Conservation (phyloP, 2,113 vertebrate species). For the Scolopax mira region DNA sequence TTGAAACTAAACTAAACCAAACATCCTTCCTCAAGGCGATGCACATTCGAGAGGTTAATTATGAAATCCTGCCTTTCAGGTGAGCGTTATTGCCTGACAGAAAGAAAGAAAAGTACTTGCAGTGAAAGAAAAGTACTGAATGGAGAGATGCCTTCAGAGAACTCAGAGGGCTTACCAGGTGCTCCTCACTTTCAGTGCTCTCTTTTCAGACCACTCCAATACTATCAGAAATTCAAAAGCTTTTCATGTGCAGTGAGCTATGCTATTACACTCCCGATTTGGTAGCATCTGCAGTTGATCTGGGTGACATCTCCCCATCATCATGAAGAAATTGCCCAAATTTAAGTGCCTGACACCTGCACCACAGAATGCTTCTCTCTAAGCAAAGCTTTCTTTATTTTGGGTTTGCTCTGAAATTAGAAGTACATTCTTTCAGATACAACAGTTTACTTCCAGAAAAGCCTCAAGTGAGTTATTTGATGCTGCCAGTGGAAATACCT, state of each 20-base stretch:
- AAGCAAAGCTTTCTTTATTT: not conserved
- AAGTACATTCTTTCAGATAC: not conserved
- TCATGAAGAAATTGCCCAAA: not conserved
- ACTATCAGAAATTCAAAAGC: not conserved
- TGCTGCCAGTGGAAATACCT: not conserved
- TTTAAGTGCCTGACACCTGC: not conserved
- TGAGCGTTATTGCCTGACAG: not conserved
- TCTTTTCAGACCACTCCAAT: not conserved
- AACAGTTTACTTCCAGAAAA: not conserved
- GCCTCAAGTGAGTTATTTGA: not conserved
- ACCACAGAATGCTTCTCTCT: not conserved
- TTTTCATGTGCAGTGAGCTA: not conserved
- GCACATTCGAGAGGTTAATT: not conserved
- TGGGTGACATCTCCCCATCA: not conserved
- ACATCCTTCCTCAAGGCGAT: not conserved
- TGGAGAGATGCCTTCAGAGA: not conserved
- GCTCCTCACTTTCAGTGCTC: not conserved
- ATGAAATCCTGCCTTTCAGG: not conserved
- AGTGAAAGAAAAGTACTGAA: not conserved
- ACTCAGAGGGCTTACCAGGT: not conserved
- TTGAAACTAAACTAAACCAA: not conserved
- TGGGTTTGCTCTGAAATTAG: not conserved
- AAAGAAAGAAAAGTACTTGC: not conserved
- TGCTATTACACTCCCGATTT: not conserved
- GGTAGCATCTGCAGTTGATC: not conserved